Evolutionary conservation across 2,888 invertebrate species (phyloP).

Genomic region (Latrodectus hesperus): DNA sequence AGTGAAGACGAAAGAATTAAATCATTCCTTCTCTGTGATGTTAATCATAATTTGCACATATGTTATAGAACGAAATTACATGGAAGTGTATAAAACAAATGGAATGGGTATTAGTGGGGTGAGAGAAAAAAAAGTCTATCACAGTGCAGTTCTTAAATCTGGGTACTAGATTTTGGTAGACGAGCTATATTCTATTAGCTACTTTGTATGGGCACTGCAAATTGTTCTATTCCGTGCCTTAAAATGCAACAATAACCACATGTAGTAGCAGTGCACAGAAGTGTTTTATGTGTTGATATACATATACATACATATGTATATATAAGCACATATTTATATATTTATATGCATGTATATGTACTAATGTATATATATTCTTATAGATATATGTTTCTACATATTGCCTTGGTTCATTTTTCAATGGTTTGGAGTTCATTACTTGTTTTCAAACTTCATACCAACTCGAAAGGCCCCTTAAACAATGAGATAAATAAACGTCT

Average conservation of each 20-base stretch:
- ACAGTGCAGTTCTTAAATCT: conserved; percentile 67
- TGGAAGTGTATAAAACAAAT: conserved; percentile 67
- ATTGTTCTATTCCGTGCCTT: conserved; percentile 64
- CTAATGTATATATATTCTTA: conserved; percentile 45
- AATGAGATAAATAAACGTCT: conserved; percentile 68
- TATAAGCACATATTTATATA: conserved; percentile 44
- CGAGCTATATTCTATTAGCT: conserved; percentile 62
- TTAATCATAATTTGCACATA: conserved; percentile 58
- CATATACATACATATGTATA: conserved; percentile 51
- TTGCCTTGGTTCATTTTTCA: conserved; percentile 63
- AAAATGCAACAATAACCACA: conserved; percentile 65
- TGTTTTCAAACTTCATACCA: conserved; percentile 62
- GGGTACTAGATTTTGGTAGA: conserved; percentile 68
- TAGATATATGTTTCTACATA: conserved; percentile 62
- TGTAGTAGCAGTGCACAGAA: conserved; percentile 64
- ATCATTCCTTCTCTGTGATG: conserved; percentile 29
- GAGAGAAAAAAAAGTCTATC: conserved; percentile 67
- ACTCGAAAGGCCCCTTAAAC: conserved; percentile 67
- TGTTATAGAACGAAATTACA: conserved; percentile 58
- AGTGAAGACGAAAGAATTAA: conserved; percentile 51
- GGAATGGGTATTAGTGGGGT: conserved; percentile 65
- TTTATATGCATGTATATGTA: conserved; percentile 60
- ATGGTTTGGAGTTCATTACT: conserved; percentile 56
- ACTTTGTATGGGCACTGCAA: conserved; percentile 64
- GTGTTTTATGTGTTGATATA: conserved; percentile 49